A percentile compares a stretch with the other conserved stretches of the same genome.
Evolutionary conservation across 2,797 vertebrate species (phyloP).

Genomic region (Cephalopachus bancanus): DNA sequence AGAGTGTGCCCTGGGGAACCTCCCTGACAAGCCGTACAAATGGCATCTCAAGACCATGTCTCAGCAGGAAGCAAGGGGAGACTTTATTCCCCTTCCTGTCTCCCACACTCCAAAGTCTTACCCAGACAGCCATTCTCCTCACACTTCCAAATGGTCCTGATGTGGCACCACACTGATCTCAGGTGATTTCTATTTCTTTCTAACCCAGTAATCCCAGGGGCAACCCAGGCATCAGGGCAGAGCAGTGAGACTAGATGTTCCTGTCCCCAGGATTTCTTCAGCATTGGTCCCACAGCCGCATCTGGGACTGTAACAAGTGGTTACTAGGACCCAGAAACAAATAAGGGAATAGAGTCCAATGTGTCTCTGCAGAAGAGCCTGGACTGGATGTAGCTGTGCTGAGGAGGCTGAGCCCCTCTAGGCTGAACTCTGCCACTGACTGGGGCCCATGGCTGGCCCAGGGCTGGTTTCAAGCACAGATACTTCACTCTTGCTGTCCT

Average conservation of each 20-base stretch:
- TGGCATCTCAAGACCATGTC: background rate
- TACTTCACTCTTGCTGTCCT: background rate
- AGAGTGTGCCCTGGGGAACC: background rate
- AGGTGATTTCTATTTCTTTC: too few species aligned
- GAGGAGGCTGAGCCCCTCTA: background rate
- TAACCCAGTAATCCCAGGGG: background rate
- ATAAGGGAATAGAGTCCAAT: background rate
- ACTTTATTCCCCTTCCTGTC: background rate
- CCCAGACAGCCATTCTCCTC: background rate
- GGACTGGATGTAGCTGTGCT: fast-evolving
- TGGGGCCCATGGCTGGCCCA: too few species aligned
- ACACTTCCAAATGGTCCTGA: background rate
- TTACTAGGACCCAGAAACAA: background rate
- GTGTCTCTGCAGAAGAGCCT: background rate
- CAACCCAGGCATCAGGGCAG: too few species aligned
- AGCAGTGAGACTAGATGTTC: background rate
- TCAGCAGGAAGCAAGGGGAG: background rate
- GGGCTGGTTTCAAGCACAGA: too few species aligned
- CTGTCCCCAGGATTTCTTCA: too few species aligned
- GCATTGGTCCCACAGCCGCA: fast-evolving
- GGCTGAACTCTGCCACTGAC: background rate
- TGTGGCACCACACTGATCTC: background rate
- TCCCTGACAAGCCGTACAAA: background rate
- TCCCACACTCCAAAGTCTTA: background rate
- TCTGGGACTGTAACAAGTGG: too few species aligned